Percentiles rank a stretch among this genome's conserved stretches.
phyloP scores from a whole-genome alignment of 2,888 invertebrate species.

The Strigamia transsilvanica region DNA sequence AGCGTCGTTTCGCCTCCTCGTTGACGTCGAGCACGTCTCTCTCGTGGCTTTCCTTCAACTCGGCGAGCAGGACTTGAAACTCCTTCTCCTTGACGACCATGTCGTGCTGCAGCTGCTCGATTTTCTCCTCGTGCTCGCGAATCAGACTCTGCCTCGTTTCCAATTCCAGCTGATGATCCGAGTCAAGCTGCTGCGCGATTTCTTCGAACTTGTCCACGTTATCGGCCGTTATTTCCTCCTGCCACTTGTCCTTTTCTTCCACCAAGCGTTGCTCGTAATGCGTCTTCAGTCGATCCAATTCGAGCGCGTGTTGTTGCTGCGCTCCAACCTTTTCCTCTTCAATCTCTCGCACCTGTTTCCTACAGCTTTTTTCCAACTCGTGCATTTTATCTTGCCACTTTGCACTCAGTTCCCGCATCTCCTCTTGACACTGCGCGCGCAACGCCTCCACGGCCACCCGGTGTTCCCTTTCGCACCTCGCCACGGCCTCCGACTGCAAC shows the following conservation, averaged over 20 bases:
- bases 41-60: conserved; percentile 52
- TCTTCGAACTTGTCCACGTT: conserved; percentile 50
- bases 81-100: conserved; percentile 50
- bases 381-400: conserved; percentile 4
- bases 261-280: conserved; percentile 35
- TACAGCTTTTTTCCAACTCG: conserved; percentile 9
- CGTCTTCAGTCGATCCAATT: conserved; percentile 14
- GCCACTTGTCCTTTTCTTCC: conserved; percentile 28
- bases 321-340: not conserved
- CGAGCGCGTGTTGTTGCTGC: not conserved
- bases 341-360: conserved; percentile 3
- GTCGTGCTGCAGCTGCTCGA: conserved; percentile 51
- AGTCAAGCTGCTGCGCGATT: conserved; percentile 41
- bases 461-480: conserved; percentile 13
- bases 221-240: conserved; percentile 50
- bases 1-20: not conserved
- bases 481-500: not conserved
- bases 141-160: conserved; percentile 49
- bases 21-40: conserved; percentile 44
- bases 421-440: conserved; percentile 17
- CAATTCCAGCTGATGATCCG: conserved; percentile 41
- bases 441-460: not conserved
- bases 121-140: conserved; percentile 50
- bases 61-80: not conserved
- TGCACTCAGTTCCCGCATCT: not conserved